Percentiles rank a stretch among this genome's conserved stretches.
These are phyloP conservation scores for Ecliptopera silaceata DNA, from an alignment of 2,888 invertebrate species.

Conservation along the genomic window DNA sequence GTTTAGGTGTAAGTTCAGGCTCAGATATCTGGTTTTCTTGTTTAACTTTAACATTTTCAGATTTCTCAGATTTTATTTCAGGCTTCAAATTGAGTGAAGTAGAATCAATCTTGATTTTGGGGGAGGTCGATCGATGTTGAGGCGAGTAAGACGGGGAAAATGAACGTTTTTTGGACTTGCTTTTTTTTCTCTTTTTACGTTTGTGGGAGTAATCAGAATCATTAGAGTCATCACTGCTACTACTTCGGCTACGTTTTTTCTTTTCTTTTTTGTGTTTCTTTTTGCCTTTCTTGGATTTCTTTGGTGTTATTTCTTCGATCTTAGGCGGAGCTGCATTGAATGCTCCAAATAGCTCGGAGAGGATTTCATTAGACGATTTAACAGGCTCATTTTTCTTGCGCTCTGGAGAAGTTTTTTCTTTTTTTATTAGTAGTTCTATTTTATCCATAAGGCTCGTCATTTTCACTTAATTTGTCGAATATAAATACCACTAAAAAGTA, in stretches of 20 bases:
- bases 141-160: conserved; percentile 56
- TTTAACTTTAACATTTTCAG: conserved; percentile 41
- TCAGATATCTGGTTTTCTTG: conserved; percentile 46
- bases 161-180: conserved; percentile 63
- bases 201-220: conserved; percentile 78
- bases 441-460: conserved; percentile 74
- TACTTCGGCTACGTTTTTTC: conserved; percentile 73
- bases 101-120: conserved; percentile 53
- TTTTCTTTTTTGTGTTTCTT: conserved; percentile 86
- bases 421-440: conserved; percentile 73
- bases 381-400: conserved; percentile 70
- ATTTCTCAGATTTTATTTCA: conserved; percentile 47
- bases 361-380: conserved; percentile 90
- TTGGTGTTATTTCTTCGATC: conserved; percentile 66
- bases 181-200: conserved; percentile 84
- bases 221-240: conserved; percentile 68
- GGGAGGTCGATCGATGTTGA: conserved; percentile 50
- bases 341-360: conserved; percentile 91
- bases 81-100: conserved; percentile 35
- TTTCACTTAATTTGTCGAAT: background rate
- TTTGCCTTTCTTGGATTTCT: conserved; percentile 80
- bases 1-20: conserved; percentile 39
- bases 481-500: background rate
- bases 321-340: conserved; percentile 89
- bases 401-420: conserved; percentile 74